Base-by-base conservation (phyloP, 1,140 invertebrate species). In the Rhagoletis zephyria region DNA sequence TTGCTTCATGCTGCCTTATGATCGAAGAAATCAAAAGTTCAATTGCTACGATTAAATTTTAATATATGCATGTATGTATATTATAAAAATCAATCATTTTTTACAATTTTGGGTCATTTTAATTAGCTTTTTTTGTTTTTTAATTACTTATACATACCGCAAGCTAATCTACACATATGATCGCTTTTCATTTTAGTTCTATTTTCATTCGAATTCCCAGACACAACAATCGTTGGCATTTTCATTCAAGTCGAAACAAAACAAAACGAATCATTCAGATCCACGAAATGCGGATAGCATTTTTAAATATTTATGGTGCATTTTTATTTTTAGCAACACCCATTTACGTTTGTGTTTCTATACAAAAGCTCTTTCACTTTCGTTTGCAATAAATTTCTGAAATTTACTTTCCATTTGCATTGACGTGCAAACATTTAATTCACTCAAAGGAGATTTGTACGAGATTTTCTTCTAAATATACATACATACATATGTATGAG, bases 331-430 rank as follows among this genome's bases (percentile, higher is more conserved):
- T 81, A 81, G 74, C 48, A 56, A 56, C 74, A 51, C 45, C 70
- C 74, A 81, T 81, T 81, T 30, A 56, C 74, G 12, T 63, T n/a
- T 14, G 48, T 30, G 56, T 56, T 81, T 56, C 16, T 74, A 42
- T 42, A 74, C 45, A 81, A 56, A 51, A 81, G 67, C 40, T 74
- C 67, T 81, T 81, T 81, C 74, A 81, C 74, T 81, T 81, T 81
- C 74, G 74, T 30, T 81, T 81, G 74, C 74, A 59, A 81, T 81
- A 81, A 81, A 81, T 81, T 81, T 81, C 19, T 6, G n/a, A 81
- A 81, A 81, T 81, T 30, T 56, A 19, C 45, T 81, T 56, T 81
- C 48, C 45, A 51, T 81, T 30, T 16, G 48, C 45, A 48, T 48
- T 74, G 70, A 74, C 70, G 70, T 74, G 70, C 48, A 12, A 59